Evolutionary conservation across 37 sponge, comb jelly and placozoan genomes (phyloP), one percentile per base, ranked within the genome.

Genomic region (Haliclona indistincta): DNA sequence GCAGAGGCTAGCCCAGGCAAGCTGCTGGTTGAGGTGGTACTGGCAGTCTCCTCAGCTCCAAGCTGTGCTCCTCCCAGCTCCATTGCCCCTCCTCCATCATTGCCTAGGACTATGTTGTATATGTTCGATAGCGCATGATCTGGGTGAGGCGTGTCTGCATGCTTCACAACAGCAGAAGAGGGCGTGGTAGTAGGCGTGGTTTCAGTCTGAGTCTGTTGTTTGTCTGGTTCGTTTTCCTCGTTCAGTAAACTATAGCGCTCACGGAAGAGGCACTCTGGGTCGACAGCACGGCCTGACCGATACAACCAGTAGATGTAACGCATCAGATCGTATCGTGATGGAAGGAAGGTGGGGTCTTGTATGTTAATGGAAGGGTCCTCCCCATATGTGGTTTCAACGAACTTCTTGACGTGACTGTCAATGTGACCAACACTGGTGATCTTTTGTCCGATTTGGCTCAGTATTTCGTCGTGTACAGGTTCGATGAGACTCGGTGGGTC

Each of bases 301-400:
- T 85, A 91, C 7, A 86, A 54, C 77, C 83, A 86, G 67, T 86
- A 91, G n/a, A 91, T 65, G 67, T 91, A 82, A 4, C 73, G 74
- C 40, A 64, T 73, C 44, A 91, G 51, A 22, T 82, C 82, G 33
- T 74, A 70, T 34, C 82, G 79, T n/a, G 87, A 64, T 1, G 82
- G 83, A 45, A 68, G 73, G 38, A 78, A 71, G 29, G 80, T 43
- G 4, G 73, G 54, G 35, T 84, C 77, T 34, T 43, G 55, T 1
- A 43, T 23, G 43, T 64, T 34, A 66, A 74, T 63, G 23, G 76
- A 45, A 2, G 80, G 23, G 13, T 89, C 84, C 4, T 78, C 51
- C 38, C 73, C 80, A 6, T 65, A 39, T n/a, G 44, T 73, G 15
- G 43, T 41, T 38, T 78, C 65, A 15, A 68, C 70, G 49, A 83